These are phyloP conservation scores for Cepaea nemoralis DNA, from an alignment of 1,140 invertebrate species.

Conservation along the genomic window DNA sequence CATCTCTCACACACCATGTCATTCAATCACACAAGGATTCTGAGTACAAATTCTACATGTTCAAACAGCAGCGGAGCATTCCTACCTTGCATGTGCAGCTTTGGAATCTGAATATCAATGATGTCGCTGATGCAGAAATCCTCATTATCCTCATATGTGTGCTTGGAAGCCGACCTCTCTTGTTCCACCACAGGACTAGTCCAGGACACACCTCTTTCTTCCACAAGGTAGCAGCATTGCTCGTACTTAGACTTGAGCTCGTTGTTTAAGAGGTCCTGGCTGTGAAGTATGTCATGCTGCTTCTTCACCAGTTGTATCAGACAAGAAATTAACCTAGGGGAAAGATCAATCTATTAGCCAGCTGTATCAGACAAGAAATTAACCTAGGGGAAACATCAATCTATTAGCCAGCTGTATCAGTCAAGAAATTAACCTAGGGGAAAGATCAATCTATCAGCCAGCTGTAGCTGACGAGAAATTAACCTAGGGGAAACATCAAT, in stretches of 20 bases:
- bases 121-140: constrained; percentile 49
- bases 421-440: no score
- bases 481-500: no score
- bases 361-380: no score
- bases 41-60: no score
- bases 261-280: constrained; percentile 51
- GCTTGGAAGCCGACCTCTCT: neutral
- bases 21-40: no score
- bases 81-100: constrained; percentile 14
- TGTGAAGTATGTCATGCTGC: constrained; percentile 55
- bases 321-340: constrained; percentile 50
- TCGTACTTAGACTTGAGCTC: constrained; percentile 52
- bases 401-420: no score
- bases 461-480: no score
- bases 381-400: no score
- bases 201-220: constrained; percentile 58
- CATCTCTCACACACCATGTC: no score
- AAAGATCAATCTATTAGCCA: no score
- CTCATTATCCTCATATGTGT: constrained; percentile 14
- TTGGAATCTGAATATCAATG: constrained; percentile 47
- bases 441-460: no score
- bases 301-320: constrained; percentile 53
- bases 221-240: constrained; percentile 48
- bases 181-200: constrained; percentile 44
- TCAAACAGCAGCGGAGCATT: no score